Percentiles rank a stretch among this genome's conserved stretches.
These are phyloP conservation scores for Apodemia hepburni DNA, from an alignment of 2,888 invertebrate genomes.

Conservation along the genomic window DNA sequence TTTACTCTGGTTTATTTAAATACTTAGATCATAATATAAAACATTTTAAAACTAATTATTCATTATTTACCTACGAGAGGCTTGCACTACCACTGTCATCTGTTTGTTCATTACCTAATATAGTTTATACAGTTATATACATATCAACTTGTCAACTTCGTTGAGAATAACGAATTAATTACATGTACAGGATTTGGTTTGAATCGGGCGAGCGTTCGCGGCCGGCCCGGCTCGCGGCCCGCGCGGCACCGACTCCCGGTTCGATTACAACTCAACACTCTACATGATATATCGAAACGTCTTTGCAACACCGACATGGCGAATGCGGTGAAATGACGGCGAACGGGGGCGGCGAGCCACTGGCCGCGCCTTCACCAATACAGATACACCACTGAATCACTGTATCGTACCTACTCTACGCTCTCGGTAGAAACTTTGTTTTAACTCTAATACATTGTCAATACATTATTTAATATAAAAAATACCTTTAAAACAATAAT, in stretches of 20 bases:
- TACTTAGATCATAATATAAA: slow-evolving; percentile 73
- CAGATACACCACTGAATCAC: not conserved
- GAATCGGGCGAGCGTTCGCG: slow-evolving; percentile 34
- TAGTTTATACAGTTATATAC: slow-evolving; percentile 44
- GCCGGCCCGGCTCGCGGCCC: slow-evolving; percentile 24
- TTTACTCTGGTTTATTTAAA: slow-evolving; percentile 73
- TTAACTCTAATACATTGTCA: slow-evolving; percentile 73
- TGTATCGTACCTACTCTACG: slow-evolving; percentile 15
- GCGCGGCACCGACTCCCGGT: slow-evolving; percentile 1
- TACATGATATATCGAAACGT: not conserved
- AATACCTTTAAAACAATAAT: slow-evolving; percentile 77
- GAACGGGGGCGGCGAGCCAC: slow-evolving; percentile 16
- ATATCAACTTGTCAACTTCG: slow-evolving; percentile 44
- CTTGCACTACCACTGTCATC: slow-evolving; percentile 43
- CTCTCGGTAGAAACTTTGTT: slow-evolving; percentile 17
- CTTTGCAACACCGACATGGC: not conserved
- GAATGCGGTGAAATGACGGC: not conserved
- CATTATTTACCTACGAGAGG: slow-evolving; percentile 55
- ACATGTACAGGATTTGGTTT: slow-evolving; percentile 38
- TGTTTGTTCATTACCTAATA: slow-evolving; percentile 37
- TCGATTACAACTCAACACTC: not conserved
- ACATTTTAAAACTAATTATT: slow-evolving; percentile 66
- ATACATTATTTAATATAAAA: slow-evolving; percentile 78
- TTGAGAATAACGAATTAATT: slow-evolving; percentile 44
- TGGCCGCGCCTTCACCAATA: slow-evolving; percentile 14